Evolutionary conservation across 2,888 invertebrate genomes (phyloP), one percentile per base, ranked within the genome.

Genomic region (Apotomis turbidana): DNA sequence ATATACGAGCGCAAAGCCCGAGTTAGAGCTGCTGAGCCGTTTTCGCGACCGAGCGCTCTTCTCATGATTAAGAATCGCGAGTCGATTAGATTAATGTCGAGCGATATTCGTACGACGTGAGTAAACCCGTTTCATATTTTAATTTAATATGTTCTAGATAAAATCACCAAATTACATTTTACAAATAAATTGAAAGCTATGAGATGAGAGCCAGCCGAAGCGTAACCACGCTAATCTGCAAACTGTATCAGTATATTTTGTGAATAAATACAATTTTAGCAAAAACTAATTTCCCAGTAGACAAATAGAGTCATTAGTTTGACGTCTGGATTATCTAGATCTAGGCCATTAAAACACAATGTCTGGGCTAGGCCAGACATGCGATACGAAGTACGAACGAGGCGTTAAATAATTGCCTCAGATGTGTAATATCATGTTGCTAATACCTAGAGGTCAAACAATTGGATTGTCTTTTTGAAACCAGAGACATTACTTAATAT

Each of bases 291-390:
- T 67, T 51, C 49, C 61, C 54, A 67, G 49, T 55, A 71, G 71
- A 61, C 55, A 57, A 67, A 71, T 67, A 41, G 59, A 70, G 38
- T 27, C 49, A 71, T 67, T 71, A 57, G 51, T 61, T 67, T 54
- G 67, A 51, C 38, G 61, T 57, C 70, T 70, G 46, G 49, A 60
- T 71, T 54, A 71, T 66, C 66, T 66, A 66, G 66, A 67, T 67
- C 49, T 27, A 67, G 60, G 60, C 9, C 66, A 66, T 71, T 71
- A 67, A 67, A 67, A 71, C 63, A 52, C 44, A 49, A 55, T 49
- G 66, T 66, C 67, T 41, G 49, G 52, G 60, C 38, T n/a, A 38
- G 71, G 49, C 71, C 60, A 67, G 71, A 71, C 71, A 71, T 67
- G 71, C 71, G 61, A 67, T 67, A 52, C 15, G 44, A 55, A 58